A percentile compares a stretch with the other conserved stretches of the same genome.
phyloP scores from a whole-genome alignment of 1,140 invertebrate genomes.

The Pararge aegeria region DNA sequence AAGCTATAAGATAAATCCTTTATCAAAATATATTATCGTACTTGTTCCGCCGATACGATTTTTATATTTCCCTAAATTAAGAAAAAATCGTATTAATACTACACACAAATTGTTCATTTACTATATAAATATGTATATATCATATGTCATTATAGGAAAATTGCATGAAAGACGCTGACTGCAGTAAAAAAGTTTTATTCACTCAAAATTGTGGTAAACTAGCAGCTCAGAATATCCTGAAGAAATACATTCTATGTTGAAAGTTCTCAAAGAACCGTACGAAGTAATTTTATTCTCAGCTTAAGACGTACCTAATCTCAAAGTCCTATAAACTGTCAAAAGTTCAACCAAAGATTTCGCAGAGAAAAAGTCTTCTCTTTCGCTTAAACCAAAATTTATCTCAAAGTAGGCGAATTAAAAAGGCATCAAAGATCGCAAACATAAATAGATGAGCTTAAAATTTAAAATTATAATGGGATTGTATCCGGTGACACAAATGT shows the following conservation, averaged over 20 bases:
- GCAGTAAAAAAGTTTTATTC: background rate
- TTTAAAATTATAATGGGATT: constrained; percentile 79
- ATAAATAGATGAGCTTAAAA: constrained; percentile 76
- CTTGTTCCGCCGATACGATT: too few species aligned
- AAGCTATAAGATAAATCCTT: too few species aligned
- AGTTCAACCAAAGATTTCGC: background rate
- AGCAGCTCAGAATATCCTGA: background rate
- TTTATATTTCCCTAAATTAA: too few species aligned
- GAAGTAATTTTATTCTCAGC: background rate
- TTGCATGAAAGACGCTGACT: background rate
- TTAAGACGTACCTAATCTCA: background rate
- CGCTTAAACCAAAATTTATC: constrained; percentile 5
- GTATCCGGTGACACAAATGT: constrained; percentile 80
- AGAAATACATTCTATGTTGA: background rate
- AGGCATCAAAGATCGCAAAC: constrained; percentile 68
- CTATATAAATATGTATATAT: too few species aligned
- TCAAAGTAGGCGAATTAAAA: constrained; percentile 51
- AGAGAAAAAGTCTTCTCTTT: constrained; percentile 4
- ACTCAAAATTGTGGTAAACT: background rate
- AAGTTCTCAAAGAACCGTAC: background rate
- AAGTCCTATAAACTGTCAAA: constrained; percentile 4
- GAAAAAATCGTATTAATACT: too few species aligned
- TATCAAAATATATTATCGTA: too few species aligned
- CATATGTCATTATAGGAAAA: too few species aligned
- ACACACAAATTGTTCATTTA: too few species aligned